Conservation (phyloP, 2,797 vertebrate genomes). For the Sebastolobus altivelis region DNA sequence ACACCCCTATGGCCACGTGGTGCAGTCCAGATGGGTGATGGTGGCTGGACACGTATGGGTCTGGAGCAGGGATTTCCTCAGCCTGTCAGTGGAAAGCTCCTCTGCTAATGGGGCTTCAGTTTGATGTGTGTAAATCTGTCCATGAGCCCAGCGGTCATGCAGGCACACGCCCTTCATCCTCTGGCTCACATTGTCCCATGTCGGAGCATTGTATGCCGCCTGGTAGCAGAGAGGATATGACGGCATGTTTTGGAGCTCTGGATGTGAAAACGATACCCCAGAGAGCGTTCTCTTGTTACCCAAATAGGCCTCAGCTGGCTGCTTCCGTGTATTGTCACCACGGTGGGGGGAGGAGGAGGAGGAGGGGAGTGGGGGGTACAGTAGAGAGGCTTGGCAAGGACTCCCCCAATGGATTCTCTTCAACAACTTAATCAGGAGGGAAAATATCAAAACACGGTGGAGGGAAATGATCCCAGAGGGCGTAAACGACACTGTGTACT, state of each 20-base stretch:
- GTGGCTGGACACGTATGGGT: conserved; percentile 18
- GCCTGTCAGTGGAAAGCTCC: conserved; percentile 60
- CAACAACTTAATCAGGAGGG: conserved; percentile 53
- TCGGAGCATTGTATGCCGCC: conserved; percentile 56
- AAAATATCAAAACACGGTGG: conserved; percentile 44
- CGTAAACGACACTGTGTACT: conserved; percentile 24
- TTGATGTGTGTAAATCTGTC: conserved; percentile 63
- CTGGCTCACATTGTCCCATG: conserved; percentile 61
- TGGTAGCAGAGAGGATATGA: conserved; percentile 72
- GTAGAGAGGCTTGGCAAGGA: conserved; percentile 40
- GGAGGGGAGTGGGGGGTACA: background rate
- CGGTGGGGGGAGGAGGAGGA: too few species aligned
- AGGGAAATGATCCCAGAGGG: conserved; percentile 53
- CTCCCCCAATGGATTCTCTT: conserved; percentile 39
- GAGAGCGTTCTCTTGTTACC: conserved; percentile 62
- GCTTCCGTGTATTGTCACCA: conserved; percentile 76
- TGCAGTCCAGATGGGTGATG: conserved; percentile 18
- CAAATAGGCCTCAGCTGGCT: conserved; percentile 55
- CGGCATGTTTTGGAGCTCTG: conserved; percentile 69
- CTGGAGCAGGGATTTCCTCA: conserved; percentile 75
- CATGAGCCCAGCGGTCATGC: conserved; percentile 14
- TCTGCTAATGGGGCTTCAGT: conserved; percentile 53
- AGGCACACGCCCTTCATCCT: conserved; percentile 72
- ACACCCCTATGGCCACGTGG: conserved; percentile 71
- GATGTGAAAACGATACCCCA: conserved; percentile 71